Evolutionary conservation across 2,797 vertebrate genomes (phyloP).

Genomic region (Paedocypris micromegethes): DNA sequence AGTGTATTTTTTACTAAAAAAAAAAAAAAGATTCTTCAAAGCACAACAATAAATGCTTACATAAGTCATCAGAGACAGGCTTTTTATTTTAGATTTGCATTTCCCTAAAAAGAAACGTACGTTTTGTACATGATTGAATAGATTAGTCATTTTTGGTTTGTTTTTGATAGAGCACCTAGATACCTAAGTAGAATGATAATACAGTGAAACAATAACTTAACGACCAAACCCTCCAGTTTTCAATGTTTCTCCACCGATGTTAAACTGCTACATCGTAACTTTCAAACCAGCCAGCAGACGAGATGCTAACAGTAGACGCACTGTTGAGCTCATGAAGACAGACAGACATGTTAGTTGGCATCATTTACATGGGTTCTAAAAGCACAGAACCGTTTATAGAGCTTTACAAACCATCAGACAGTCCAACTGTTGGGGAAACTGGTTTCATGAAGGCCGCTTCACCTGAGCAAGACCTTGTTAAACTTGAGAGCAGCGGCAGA

Average conservation of each 20-base stretch:
- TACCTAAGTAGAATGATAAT: no score
- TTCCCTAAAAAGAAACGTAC: no score
- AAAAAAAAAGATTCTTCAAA: no score
- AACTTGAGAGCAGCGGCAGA: constrained; percentile 34
- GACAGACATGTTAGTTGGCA: constrained; percentile 16
- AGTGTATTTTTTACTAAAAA: no score
- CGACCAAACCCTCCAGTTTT: constrained; percentile 25
- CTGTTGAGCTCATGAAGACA: constrained; percentile 26
- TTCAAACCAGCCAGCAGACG: constrained; percentile 20
- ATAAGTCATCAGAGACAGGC: no score
- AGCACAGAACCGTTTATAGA: constrained; percentile 28
- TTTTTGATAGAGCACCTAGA: no score
- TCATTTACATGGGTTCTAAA: constrained; percentile 12
- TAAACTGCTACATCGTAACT: constrained; percentile 36
- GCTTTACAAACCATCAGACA: constrained; percentile 31
- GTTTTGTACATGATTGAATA: no score
- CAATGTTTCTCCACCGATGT: constrained; percentile 43
- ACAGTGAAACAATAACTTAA: constrained; percentile 19
- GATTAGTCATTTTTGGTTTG: no score
- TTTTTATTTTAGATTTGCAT: no score
- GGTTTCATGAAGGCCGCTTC: constrained; percentile 16
- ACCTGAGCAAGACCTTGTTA: constrained; percentile 43
- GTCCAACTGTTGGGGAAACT: constrained; percentile 11
- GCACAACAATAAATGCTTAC: no score
- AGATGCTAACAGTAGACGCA: constrained; percentile 27